These are phyloP conservation scores for Epinotia brunnichana DNA, from an alignment of 2,888 invertebrate species.

Conservation along the genomic window DNA sequence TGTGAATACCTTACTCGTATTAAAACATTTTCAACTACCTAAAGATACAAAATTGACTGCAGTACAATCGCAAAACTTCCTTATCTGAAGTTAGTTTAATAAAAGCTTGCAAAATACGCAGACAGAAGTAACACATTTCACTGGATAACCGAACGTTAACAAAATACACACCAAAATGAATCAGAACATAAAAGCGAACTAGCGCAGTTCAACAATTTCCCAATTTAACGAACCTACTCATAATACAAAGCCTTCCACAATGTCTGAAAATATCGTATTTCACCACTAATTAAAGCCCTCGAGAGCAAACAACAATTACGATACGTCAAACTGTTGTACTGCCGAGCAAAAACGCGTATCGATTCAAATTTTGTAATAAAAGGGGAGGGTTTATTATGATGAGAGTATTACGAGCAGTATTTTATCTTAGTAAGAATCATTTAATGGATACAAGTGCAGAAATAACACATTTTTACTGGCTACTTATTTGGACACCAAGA, in stretches of 20 bases:
- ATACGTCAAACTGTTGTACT: constrained; percentile 57
- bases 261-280: constrained; percentile 74
- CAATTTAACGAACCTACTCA: constrained; percentile 53
- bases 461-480: not conserved
- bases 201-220: constrained; percentile 55
- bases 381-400: constrained; percentile 54
- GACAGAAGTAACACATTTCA: constrained; percentile 1
- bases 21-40: too few species aligned
- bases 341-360: constrained; percentile 61
- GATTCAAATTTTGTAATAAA: constrained; percentile 54
- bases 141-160: constrained; percentile 41
- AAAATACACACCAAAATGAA: constrained; percentile 45
- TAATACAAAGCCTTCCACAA: constrained; percentile 50
- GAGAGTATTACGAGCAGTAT: constrained; percentile 11
- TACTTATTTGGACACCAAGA: not conserved
- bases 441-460: too few species aligned
- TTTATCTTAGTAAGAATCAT: not conserved
- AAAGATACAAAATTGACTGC: too few species aligned
- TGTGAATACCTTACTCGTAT: too few species aligned
- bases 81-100: not conserved
- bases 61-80: too few species aligned
- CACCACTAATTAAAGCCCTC: constrained; percentile 74
- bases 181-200: constrained; percentile 49
- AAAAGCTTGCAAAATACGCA: not conserved
- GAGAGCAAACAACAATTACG: constrained; percentile 76